Percentiles rank a stretch among this genome's conserved stretches.
Conservation (phyloP, 2,888 invertebrate genomes). For the Aporophyla lueneburgensis region DNA sequence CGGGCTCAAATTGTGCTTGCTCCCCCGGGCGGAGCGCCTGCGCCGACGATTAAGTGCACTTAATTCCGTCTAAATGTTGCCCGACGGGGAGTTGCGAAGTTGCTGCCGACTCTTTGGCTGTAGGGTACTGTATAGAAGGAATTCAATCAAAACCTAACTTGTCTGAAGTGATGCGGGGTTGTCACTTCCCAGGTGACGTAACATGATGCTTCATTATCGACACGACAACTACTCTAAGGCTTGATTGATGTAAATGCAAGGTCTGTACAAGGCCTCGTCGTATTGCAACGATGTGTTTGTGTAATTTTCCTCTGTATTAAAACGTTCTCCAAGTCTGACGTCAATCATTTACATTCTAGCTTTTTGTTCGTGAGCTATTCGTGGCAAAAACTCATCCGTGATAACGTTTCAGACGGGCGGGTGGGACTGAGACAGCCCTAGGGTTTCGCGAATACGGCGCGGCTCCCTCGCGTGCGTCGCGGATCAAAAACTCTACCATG, state of each 20-base stretch:
- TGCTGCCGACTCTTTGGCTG: slow-evolving; percentile 68
- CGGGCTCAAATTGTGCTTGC: slow-evolving; percentile 79
- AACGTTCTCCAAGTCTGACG: slow-evolving; percentile 42
- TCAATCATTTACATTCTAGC: slow-evolving; percentile 48
- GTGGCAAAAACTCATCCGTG: slow-evolving; percentile 46
- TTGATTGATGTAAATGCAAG: slow-evolving; percentile 36
- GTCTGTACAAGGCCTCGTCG: slow-evolving; percentile 17
- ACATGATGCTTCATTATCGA: slow-evolving; percentile 40
- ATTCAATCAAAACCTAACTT: slow-evolving; percentile 61
- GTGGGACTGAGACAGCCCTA: slow-evolving; percentile 56
- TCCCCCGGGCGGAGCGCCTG: slow-evolving; percentile 82
- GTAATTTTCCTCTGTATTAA: slow-evolving; percentile 24
- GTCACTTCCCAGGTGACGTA: slow-evolving; percentile 39
- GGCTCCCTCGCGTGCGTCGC: slow-evolving; percentile 59
- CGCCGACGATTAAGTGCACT: slow-evolving; percentile 87
- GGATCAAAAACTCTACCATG: slow-evolving; percentile 71
- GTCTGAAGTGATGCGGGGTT: slow-evolving; percentile 52
- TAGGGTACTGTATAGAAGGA: slow-evolving; percentile 54
- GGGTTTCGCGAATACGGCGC: slow-evolving; percentile 53
- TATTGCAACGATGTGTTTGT: slow-evolving; percentile 17
- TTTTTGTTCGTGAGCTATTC: slow-evolving; percentile 47
- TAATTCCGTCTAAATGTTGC: slow-evolving; percentile 88
- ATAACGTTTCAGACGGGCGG: slow-evolving; percentile 44
- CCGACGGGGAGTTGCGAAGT: slow-evolving; percentile 78
- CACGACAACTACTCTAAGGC: slow-evolving; percentile 22